Base-by-base conservation (phyloP, 2,113 vertebrate species). In the Pluvialis apricaria region DNA sequence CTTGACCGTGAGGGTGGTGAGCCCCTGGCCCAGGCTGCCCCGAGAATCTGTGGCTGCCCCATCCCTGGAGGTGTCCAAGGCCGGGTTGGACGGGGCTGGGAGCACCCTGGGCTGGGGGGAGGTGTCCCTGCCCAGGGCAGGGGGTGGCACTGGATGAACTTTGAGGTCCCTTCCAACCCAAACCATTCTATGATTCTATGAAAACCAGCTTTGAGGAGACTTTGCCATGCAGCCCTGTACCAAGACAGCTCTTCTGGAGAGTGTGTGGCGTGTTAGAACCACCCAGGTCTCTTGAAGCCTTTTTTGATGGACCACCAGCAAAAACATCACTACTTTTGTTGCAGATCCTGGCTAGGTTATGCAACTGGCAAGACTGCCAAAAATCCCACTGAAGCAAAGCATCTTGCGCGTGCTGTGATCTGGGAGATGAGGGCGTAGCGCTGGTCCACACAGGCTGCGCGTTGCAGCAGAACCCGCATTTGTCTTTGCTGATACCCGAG, bases 211-310 rank as follows among this genome's bases (percentile, higher is more conserved):
- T 5, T 40, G 60, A 64, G 49, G 42, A 42, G 54, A 3, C 21
- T 58, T 9, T 21, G 65, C 9, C 3, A 0, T 14, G 38, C 69
- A 44, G 38, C 40, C 45, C 26, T 4, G 26, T 14, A 7, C 21
- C n/a, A 28, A 15, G 49, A 18, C 12, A 4, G 26, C 55, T 21
- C 22, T 29, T 47, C 58, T 20, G 72, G 44, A 13, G 38, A 17
- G 12, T 5, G 19, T 6, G 24, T 4, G 0, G 0, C 34, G 12
- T n/a, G 15, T 29, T 8, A 11, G 40, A 51, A 4, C 34, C 32
- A 16, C 6, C n/a, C 4, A 0, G 7, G 11, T 42, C 20, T 71
- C 57, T 4, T 8, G 13, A 57, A 21, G 29, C 58, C 32, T 62
- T 60, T 82, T 52, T 21, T 26, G 28, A 22, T 66, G 40, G 32